Percentiles rank a stretch among this genome's conserved stretches.
These are phyloP conservation scores for Andrena praecox DNA, from an alignment of 2,888 invertebrate genomes.

Conservation along the genomic window DNA sequence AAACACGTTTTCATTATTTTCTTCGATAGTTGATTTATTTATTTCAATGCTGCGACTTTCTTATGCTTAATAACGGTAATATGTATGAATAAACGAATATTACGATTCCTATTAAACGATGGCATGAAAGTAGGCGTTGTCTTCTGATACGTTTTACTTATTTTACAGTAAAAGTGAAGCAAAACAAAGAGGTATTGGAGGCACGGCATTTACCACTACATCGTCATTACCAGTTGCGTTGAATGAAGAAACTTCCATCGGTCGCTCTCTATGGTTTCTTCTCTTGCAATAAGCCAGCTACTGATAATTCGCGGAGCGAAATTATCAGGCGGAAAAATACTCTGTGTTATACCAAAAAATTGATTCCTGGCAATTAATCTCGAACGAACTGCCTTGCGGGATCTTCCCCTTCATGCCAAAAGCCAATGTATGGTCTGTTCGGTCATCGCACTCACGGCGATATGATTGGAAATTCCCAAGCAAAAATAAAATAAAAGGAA, in stretches of 20 bases:
- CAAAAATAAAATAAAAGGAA: slow-evolving; percentile 1
- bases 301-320: slow-evolving; percentile 11
- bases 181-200: not conserved
- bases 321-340: slow-evolving; percentile 12
- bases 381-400: not conserved
- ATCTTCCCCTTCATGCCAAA: slow-evolving; percentile 22
- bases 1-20: too few relatives aligned
- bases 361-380: slow-evolving; percentile 5
- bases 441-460: slow-evolving; percentile 32
- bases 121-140: not conserved
- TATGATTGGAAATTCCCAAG: not conserved
- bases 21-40: too few relatives aligned
- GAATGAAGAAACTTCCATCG: slow-evolving; percentile 16
- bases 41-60: too few relatives aligned
- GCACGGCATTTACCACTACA: slow-evolving; percentile 9
- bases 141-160: not conserved
- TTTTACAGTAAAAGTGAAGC: not conserved
- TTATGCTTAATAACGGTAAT: too few relatives aligned
- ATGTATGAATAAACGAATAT: not conserved
- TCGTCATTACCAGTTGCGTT: slow-evolving; percentile 19
- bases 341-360: slow-evolving; percentile 1
- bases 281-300: not conserved
- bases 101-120: too few relatives aligned
- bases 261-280: slow-evolving; percentile 8
- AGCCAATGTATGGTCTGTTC: slow-evolving; percentile 24